Percentiles rank a stretch among this genome's conserved stretches.
Conservation (phyloP, 2,113 vertebrate genomes). For the Prietella phreatophila region DNA sequence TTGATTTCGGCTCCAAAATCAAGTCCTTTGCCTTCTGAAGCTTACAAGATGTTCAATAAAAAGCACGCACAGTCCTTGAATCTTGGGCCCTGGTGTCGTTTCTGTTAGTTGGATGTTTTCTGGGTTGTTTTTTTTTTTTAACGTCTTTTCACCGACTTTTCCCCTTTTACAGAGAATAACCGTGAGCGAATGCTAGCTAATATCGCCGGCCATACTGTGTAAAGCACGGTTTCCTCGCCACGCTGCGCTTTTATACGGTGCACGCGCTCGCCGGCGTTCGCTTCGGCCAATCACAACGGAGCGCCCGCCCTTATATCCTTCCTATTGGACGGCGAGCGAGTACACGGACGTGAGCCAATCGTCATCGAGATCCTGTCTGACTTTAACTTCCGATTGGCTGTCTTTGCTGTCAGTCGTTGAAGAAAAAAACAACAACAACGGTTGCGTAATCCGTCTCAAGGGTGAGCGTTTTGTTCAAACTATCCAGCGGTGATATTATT, state of each 20-base stretch:
- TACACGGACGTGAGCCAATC: neutral
- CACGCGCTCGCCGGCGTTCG: neutral
- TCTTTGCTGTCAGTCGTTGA: slow-evolving; percentile 41
- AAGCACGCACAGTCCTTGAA: slow-evolving; percentile 76
- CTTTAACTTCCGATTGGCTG: neutral
- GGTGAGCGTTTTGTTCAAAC: neutral
- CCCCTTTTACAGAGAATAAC: slow-evolving; percentile 95
- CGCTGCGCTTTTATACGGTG: slow-evolving; percentile 70
- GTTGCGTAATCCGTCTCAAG: slow-evolving; percentile 6
- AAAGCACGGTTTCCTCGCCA: slow-evolving; percentile 70
- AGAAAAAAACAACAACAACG: too few relatives aligned
- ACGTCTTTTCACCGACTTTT: slow-evolving; percentile 71
- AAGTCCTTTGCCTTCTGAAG: slow-evolving; percentile 65
- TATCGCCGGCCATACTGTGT: slow-evolving; percentile 99
- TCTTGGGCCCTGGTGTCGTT: slow-evolving; percentile 70
- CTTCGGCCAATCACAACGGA: slow-evolving; percentile 38
- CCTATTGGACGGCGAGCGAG: slow-evolving; percentile 45
- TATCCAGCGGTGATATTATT: neutral
- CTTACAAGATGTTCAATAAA: slow-evolving; percentile 67
- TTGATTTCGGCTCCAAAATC: slow-evolving; percentile 53
- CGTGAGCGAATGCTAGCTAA: slow-evolving; percentile 98
- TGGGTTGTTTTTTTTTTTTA: neutral
- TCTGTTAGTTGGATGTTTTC: slow-evolving; percentile 65
- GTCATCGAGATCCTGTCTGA: neutral
- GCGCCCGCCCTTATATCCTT: rapidly evolving